Percentiles rank a stretch among this genome's conserved stretches.
Evolutionary conservation across 2,113 vertebrate genomes (phyloP).

Genomic region (Chionodraco myersi): DNA sequence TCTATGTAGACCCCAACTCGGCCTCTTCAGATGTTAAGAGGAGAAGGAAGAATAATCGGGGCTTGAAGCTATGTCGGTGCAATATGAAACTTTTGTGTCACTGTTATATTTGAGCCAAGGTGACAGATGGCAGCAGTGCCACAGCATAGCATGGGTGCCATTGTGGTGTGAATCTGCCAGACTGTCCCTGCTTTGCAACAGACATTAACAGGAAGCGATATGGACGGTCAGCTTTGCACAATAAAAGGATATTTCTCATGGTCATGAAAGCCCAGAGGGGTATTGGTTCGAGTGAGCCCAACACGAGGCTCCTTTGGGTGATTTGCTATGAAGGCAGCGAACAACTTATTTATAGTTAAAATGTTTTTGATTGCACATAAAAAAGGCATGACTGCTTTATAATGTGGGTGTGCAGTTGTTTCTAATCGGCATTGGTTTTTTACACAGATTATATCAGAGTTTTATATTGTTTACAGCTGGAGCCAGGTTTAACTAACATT

Average conservation of each 20-base stretch:
- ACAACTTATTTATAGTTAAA: background rate
- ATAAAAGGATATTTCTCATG: conserved; percentile 27
- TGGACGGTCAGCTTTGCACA: conserved; percentile 34
- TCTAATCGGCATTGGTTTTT: background rate
- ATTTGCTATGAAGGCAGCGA: background rate
- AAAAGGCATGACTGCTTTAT: background rate
- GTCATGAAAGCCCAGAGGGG: conserved; percentile 13
- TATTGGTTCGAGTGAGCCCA: conserved; percentile 30
- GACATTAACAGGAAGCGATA: conserved; percentile 43
- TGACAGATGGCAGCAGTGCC: conserved; percentile 58
- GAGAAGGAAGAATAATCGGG: background rate
- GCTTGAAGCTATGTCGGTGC: conserved; percentile 17
- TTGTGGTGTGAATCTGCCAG: conserved; percentile 53
- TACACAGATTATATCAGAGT: background rate
- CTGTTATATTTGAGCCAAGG: conserved; percentile 54
- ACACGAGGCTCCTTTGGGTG: conserved; percentile 12
- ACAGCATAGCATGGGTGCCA: conserved; percentile 42
- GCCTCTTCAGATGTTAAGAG: conserved; percentile 22
- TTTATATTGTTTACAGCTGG: background rate
- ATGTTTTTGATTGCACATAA: background rate
- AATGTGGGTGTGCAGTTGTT: background rate
- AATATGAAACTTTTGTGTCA: conserved; percentile 45
- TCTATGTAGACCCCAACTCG: conserved; percentile 7
- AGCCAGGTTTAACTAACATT: conserved; percentile 17
- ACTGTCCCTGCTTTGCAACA: conserved; percentile 48